Percentiles rank a stretch among this genome's conserved stretches.
Conservation (phyloP, 1,140 invertebrate genomes). For the Andricus grossulariae region DNA sequence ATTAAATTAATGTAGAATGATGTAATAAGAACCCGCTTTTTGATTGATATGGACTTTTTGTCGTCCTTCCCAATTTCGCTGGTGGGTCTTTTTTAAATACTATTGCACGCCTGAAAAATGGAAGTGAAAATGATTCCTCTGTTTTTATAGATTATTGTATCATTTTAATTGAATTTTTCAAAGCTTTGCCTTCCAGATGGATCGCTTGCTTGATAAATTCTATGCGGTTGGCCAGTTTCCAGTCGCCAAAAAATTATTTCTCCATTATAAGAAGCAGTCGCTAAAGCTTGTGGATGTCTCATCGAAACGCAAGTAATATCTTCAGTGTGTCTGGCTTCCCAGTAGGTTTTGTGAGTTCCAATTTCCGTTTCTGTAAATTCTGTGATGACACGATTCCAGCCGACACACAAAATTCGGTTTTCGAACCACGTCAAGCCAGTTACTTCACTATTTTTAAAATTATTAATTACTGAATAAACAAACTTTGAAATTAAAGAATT, state of each 20-base stretch:
- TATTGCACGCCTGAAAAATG: conserved; percentile 35
- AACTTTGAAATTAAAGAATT: conserved; percentile 24
- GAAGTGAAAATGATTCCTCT: background rate
- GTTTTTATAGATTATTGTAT: conserved; percentile 34
- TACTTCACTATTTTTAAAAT: conserved; percentile 57
- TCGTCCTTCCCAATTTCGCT: no score
- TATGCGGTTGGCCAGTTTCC: conserved; percentile 82
- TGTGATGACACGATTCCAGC: conserved; percentile 83
- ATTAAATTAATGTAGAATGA: no score
- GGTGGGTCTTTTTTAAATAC: conserved; percentile 36
- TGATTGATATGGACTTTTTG: no score
- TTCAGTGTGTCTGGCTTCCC: conserved; percentile 83
- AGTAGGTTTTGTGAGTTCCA: conserved; percentile 73
- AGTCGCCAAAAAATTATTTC: conserved; percentile 87
- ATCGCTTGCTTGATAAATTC: conserved; percentile 63
- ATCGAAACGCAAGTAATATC: conserved; percentile 82
- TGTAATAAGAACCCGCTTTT: no score
- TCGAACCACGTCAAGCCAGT: conserved; percentile 67
- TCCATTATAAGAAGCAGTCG: conserved; percentile 83
- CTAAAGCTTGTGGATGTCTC: conserved; percentile 79
- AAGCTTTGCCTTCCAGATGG: conserved; percentile 55
- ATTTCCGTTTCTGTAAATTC: conserved; percentile 81
- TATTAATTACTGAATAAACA: background rate
- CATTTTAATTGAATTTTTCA: background rate
- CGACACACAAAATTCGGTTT: conserved; percentile 81